Base-by-base conservation (phyloP, 2,888 invertebrate species). In the Lithosia quadra region DNA sequence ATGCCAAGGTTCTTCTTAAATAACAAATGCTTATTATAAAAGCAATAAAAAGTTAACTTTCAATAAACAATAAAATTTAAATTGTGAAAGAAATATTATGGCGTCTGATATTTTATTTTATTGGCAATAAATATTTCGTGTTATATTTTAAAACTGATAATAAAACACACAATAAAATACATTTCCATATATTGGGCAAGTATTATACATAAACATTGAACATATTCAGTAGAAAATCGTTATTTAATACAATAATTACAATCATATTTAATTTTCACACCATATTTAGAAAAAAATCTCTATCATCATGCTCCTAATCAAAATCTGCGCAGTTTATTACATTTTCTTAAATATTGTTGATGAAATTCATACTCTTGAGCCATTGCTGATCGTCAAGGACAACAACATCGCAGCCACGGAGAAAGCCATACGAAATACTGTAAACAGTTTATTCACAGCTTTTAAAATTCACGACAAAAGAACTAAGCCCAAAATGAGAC, bases 371-470 rank as follows among this genome's bases (percentile, higher is more conserved):
- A 71, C 79, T 66, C 76, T 90, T 49, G 74, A 82, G 55, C 80
- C 86, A 76, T 66, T 87, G 13, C 80, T 83, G 4, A 64, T 71
- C 34, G 76, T 79, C 11, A 82, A 83, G 73, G 82, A 84, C 13
- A 81, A 81, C 66, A 77, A 71, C 49, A 86, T 88, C 34, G 28
- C 79, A 61, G 65, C 53, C 43, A 84, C 88, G 28, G 89, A 88
- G 66, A 71, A 73, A n/a, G 74, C 76, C 9, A 79, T 90, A 60
- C 83, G 84, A 39, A 77, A 83, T 22, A 86, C 84, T 2, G 82
- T 87, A 3, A 89, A 90, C 67, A 75, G 81, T 63, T 66, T 93
- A 66, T 90, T 93, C 73, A 71, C 78, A 8, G 75, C 58, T 65
- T 77, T 92, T 0, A 84, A 84, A 67, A 69, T 91, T 8, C 80